phyloP scores from a whole-genome alignment of 2,113 vertebrate species.

The Forbesichthys agassizii region DNA sequence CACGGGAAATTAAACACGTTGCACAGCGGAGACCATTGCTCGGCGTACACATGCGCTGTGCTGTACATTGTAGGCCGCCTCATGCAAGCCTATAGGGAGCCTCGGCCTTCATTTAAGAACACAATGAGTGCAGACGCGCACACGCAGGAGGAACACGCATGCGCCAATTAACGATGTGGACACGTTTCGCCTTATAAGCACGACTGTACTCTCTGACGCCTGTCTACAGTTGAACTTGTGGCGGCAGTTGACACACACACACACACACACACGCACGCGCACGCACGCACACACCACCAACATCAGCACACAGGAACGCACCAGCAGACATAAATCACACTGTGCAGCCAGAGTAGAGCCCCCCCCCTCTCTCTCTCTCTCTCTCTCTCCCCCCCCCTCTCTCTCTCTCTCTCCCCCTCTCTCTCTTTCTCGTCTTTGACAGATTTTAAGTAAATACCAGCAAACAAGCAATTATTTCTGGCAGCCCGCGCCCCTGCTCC shows the following conservation, averaged over 20 bases:
- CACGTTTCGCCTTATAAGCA: background rate
- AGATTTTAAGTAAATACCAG: slow-evolving; percentile 79
- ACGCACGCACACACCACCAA: slow-evolving; percentile 12
- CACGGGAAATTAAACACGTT: slow-evolving; percentile 36
- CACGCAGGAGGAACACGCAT: background rate
- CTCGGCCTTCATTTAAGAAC: too few species aligned
- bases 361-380: background rate
- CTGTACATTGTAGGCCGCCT: background rate
- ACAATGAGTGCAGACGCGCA: background rate
- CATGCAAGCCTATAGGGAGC: background rate
- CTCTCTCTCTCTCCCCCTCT: slow-evolving; percentile 2
- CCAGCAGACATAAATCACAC: slow-evolving; percentile 43
- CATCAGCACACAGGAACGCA: slow-evolving; percentile 23
- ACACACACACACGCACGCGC: background rate
- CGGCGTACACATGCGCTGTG: background rate
- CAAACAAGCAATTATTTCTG: slow-evolving; percentile 82
- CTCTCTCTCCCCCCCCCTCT: slow-evolving; percentile 27
- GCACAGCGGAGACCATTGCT: slow-evolving; percentile 9
- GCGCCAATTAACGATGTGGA: background rate
- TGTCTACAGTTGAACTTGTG: background rate
- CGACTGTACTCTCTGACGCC: background rate
- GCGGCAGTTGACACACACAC: slow-evolving; percentile 7
- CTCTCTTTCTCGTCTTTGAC: slow-evolving; percentile 55
- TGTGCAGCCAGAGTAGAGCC: background rate
- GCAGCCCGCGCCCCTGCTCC: slow-evolving; percentile 60